Evolutionary conservation across 2,888 invertebrate species (phyloP).

Genomic region (Lepidochitona cinerea): DNA sequence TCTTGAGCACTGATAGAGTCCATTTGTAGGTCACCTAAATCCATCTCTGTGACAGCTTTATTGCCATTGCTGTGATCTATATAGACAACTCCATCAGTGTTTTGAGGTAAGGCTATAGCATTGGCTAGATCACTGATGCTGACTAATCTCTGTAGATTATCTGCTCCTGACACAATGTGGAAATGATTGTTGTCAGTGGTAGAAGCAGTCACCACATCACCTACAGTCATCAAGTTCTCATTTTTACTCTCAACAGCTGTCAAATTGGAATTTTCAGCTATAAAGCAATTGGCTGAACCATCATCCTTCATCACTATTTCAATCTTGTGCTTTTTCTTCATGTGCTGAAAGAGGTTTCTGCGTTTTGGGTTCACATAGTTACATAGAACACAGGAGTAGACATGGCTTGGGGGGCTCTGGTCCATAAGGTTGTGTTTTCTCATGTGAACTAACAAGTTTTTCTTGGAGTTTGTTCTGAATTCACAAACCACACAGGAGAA

Average conservation of each 20-base stretch:
- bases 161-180: constrained; percentile 9
- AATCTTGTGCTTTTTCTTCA: constrained; percentile 67
- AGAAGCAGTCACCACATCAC: constrained; percentile 41
- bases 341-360: constrained; percentile 63
- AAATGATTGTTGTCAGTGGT: constrained; percentile 16
- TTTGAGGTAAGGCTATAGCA: constrained; percentile 18
- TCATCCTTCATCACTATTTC: constrained; percentile 59
- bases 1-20: constrained; percentile 29
- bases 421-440: constrained; percentile 63
- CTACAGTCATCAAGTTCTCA: constrained; percentile 38
- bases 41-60: neutral
- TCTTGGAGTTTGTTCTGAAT: constrained; percentile 59
- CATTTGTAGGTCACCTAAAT: constrained; percentile 16
- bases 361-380: constrained; percentile 60
- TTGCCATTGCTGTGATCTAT: neutral
- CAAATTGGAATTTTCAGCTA: constrained; percentile 36
- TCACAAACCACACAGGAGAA: constrained; percentile 67
- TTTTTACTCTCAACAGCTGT: constrained; percentile 27
- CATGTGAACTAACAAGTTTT: constrained; percentile 67
- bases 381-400: constrained; percentile 66
- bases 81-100: neutral
- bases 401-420: constrained; percentile 60
- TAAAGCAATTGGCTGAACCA: constrained; percentile 52
- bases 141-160: constrained; percentile 24
- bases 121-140: constrained; percentile 53